These are phyloP conservation scores for Thamnaconus septentrionalis DNA, from an alignment of 2,113 vertebrate species.

Conservation along the genomic window DNA sequence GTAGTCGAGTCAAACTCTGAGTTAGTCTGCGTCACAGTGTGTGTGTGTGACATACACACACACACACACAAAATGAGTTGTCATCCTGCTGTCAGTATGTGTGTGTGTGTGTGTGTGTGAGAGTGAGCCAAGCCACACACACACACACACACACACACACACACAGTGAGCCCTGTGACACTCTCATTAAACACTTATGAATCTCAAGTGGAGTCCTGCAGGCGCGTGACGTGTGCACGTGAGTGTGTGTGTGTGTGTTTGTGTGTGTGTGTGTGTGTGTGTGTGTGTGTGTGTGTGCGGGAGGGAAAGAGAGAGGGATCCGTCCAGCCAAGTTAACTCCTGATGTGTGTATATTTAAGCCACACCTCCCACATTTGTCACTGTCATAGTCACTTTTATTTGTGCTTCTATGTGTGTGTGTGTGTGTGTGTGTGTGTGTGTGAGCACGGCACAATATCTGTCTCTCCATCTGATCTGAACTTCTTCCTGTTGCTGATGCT, in stretches of 20 bases:
- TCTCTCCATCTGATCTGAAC: too few species aligned
- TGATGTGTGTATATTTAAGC: not conserved
- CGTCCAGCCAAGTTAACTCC: not conserved
- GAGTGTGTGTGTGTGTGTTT: not conserved
- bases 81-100: constrained; percentile 31
- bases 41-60: not conserved
- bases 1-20: not conserved
- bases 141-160: constrained; percentile 4
- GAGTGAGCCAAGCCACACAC: constrained; percentile 37
- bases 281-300: too few species aligned
- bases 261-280: not conserved
- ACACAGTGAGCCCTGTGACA: constrained; percentile 12
- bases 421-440: not conserved
- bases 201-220: constrained; percentile 41
- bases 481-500: too few species aligned
- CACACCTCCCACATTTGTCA: not conserved
- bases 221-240: not conserved
- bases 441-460: too few species aligned
- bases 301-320: too few species aligned
- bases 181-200: constrained; percentile 59
- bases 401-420: not conserved
- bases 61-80: constrained; percentile 28
- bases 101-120: too few species aligned
- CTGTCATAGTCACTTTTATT: not conserved
- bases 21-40: not conserved